phyloP scores from a whole-genome alignment of 2,113 vertebrate genomes.

The Sapajus apella region DNA sequence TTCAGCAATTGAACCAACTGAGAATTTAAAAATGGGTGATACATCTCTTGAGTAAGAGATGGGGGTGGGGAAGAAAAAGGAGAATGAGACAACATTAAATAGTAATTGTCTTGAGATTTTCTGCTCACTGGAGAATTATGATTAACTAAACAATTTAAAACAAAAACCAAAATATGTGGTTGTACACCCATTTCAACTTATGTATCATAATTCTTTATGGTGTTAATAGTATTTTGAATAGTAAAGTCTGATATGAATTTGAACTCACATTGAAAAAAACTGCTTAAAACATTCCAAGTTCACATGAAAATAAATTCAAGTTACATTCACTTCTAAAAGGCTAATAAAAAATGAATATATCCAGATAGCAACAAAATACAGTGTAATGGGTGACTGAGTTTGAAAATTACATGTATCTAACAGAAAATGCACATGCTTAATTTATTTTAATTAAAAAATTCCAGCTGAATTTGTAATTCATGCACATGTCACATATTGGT shows the following conservation, averaged over 20 bases:
- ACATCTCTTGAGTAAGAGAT: not conserved
- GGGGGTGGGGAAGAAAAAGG: not conserved
- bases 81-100: not conserved
- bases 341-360: not conserved
- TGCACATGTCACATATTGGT: not conserved
- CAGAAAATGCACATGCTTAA: not conserved
- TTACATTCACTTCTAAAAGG: not conserved
- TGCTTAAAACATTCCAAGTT: not conserved
- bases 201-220: not conserved
- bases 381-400: not conserved
- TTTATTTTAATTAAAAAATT: constrained; percentile 36
- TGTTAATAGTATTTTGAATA: constrained; percentile 6
- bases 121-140: not conserved
- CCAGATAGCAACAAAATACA: not conserved
- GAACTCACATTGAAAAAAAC: not conserved
- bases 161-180: not conserved
- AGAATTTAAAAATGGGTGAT: constrained; percentile 32
- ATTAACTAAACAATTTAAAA: not conserved
- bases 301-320: constrained; percentile 34
- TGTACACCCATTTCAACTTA: not conserved
- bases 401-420: constrained; percentile 20
- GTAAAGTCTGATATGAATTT: not conserved
- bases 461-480: constrained; percentile 1
- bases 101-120: not conserved
- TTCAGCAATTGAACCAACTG: not conserved